Evolutionary conservation across 2,888 invertebrate genomes (phyloP), one percentile per base, ranked within the genome.

Genomic region (Prenolepis imparis): DNA sequence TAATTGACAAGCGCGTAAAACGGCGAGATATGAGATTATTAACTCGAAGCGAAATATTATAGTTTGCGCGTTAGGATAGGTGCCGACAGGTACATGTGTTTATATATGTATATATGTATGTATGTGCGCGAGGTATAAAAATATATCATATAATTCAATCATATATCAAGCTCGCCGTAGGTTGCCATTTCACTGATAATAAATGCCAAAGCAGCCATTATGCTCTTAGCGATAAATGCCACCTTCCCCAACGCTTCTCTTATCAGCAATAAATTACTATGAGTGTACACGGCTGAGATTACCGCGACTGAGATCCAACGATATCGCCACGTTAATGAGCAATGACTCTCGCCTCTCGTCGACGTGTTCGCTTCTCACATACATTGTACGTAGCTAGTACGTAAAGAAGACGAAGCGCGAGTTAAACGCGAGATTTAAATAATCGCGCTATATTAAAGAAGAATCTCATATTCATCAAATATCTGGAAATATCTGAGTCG

Each of bases 131-230:
- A 75, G 15, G 48, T n/a, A 63, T 61, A 39, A 83, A 77, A 74
- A 86, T 82, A 74, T 84, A 85, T 86, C 89, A 82, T 72, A 61
- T 82, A 83, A 84, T 82, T 80, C 80, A 73, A 77, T 84, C 78
- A 57, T 86, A 86, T 84, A 83, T 84, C 84, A 84, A 75, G 83
- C 84, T 64, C 80, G 82, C 70, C 59, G 80, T 70, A 61, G 48
- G 68, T 87, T 86, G 86, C 90, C 88, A 88, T 85, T 88, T 84
- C 81, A 48, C 83, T 82, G 89, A 88, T 90, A 90, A 86, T 83
- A 82, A 88, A 88, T 80, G 87, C 70, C 41, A 82, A 83, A 86
- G 84, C 82, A 73, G 89, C 88, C 90, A 90, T 90, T 90, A 87
- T 85, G 82, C 80, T 86, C 73, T 81, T 84, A 75, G 64, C 84